A percentile compares a stretch with the other conserved stretches of the same genome.
Evolutionary conservation across 2,113 vertebrate species (phyloP).

Genomic region (Solea solea): DNA sequence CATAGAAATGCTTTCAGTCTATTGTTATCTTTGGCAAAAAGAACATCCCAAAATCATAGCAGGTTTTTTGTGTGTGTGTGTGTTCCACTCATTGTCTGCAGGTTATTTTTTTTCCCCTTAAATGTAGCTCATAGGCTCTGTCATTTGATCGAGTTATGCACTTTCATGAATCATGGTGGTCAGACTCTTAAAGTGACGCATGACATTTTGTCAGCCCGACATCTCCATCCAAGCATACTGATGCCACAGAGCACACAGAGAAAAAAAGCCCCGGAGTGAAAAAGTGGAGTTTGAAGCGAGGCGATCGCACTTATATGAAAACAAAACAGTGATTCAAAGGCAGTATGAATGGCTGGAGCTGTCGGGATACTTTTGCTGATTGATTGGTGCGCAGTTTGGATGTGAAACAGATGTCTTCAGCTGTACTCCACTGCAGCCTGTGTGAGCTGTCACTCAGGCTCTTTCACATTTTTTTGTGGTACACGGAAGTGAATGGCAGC

Average conservation of each 20-base stretch:
- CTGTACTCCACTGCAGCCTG: background rate
- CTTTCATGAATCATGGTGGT: conserved; percentile 57
- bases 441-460: background rate
- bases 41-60: conserved; percentile 42
- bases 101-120: conserved; percentile 28
- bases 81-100: conserved; percentile 21
- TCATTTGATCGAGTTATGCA: conserved; percentile 47
- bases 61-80: conserved; percentile 11
- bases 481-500: background rate
- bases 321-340: conserved; percentile 2
- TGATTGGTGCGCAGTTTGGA: background rate
- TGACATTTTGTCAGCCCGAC: conserved; percentile 63
- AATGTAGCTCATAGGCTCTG: conserved; percentile 18
- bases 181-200: conserved; percentile 44
- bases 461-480: background rate
- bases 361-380: conserved; percentile 12
- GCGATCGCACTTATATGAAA: background rate
- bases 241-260: conserved; percentile 21
- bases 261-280: conserved; percentile 28
- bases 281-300: conserved; percentile 8
- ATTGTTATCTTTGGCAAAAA: conserved; percentile 31
- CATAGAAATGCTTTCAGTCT: background rate
- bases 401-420: conserved; percentile 19
- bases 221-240: conserved; percentile 54
- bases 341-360: background rate